These are phyloP conservation scores for Chloroceryle inda DNA, from an alignment of 2,797 vertebrate genomes.

Conservation along the genomic window DNA sequence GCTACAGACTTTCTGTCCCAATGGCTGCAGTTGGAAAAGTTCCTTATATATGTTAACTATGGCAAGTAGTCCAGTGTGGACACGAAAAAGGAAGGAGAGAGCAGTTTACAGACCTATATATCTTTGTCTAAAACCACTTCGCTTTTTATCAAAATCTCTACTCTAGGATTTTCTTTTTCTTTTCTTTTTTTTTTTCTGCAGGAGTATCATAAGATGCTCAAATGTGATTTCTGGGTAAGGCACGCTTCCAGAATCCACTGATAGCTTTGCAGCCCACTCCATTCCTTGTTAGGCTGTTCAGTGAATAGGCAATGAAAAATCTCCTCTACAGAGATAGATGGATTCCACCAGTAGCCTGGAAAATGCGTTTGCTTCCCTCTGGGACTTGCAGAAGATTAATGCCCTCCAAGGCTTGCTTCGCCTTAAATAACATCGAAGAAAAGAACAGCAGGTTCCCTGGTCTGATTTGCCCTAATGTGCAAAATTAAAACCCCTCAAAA, in stretches of 20 bases:
- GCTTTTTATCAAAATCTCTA: constrained; percentile 24
- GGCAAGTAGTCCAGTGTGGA: background rate
- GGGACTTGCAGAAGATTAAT: constrained; percentile 62
- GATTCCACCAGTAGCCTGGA: constrained; percentile 65
- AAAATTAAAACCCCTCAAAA: constrained; percentile 9
- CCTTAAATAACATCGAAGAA: constrained; percentile 52
- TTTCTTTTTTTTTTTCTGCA: background rate
- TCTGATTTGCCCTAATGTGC: background rate
- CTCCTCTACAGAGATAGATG: constrained; percentile 58
- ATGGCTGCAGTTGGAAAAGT: background rate
- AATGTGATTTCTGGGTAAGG: constrained; percentile 43
- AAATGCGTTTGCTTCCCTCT: constrained; percentile 58
- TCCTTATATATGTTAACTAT: background rate
- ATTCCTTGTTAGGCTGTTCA: constrained; percentile 53
- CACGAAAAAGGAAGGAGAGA: background rate
- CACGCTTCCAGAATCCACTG: constrained; percentile 40
- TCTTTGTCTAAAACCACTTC: constrained; percentile 16
- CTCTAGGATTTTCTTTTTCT: background rate
- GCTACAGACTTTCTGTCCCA: background rate
- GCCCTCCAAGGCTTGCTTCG: constrained; percentile 17
- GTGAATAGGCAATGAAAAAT: constrained; percentile 66
- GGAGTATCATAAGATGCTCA: constrained; percentile 37
- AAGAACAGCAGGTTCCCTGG: background rate
- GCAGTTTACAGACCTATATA: background rate
- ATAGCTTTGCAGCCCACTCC: constrained; percentile 35